phyloP scores from a whole-genome alignment of 2,888 invertebrate genomes.

The Cantharis rufa region DNA sequence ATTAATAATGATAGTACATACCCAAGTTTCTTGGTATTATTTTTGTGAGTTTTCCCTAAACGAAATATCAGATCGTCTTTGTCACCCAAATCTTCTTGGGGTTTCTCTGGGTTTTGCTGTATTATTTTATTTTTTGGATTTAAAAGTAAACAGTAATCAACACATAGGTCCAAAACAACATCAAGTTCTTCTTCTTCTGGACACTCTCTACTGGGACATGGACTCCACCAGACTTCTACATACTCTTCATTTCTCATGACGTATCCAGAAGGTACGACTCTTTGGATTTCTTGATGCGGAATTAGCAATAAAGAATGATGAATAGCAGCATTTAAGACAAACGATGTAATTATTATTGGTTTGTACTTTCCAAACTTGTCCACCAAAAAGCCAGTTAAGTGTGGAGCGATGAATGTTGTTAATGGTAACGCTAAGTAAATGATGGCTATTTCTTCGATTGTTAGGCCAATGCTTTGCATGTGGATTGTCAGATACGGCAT shows the following conservation, averaged over 20 bases:
- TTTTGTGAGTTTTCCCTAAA: slow-evolving; percentile 53
- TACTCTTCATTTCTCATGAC: slow-evolving; percentile 71
- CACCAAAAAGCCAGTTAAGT: slow-evolving; percentile 81
- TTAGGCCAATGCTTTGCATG: slow-evolving; percentile 87
- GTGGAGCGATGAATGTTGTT: slow-evolving; percentile 83
- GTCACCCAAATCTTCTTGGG: slow-evolving; percentile 57
- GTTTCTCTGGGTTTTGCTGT: slow-evolving; percentile 35
- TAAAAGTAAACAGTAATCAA: slow-evolving; percentile 70
- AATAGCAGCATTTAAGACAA: slow-evolving; percentile 76
- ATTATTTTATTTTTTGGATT: slow-evolving; percentile 50
- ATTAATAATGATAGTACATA: neutral
- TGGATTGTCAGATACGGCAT: slow-evolving; percentile 87
- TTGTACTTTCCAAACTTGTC: slow-evolving; percentile 88
- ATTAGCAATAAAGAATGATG: slow-evolving; percentile 80
- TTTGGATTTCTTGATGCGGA: slow-evolving; percentile 78
- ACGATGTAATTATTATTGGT: slow-evolving; percentile 76
- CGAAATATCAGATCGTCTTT: slow-evolving; percentile 63
- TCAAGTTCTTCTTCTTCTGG: slow-evolving; percentile 75
- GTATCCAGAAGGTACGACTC: slow-evolving; percentile 74
- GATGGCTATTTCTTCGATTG: slow-evolving; percentile 84
- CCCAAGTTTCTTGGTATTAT: slow-evolving; percentile 6
- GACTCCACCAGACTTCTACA: slow-evolving; percentile 85
- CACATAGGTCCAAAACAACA: slow-evolving; percentile 72
- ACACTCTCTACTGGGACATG: slow-evolving; percentile 78
- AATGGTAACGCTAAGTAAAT: slow-evolving; percentile 86